Base-by-base conservation (phyloP, 2,888 invertebrate genomes). In the Zygaena filipendulae region DNA sequence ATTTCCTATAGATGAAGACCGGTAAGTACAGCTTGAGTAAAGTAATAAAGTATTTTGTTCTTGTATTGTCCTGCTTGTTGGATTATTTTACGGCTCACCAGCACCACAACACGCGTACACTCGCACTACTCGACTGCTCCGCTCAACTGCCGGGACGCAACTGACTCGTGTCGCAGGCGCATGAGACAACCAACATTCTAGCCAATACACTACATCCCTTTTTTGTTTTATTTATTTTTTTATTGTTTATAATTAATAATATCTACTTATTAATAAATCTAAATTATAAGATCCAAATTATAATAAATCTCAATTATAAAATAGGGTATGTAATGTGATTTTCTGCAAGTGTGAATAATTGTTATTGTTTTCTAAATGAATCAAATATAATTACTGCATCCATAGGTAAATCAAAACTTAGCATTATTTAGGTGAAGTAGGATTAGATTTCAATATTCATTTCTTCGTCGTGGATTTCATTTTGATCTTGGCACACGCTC, bases 401-500 rank as follows among this genome's bases (percentile, higher is more conserved):
- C 11, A 22, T 11, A 22, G 11, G 22, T 22, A 5, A 22, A 22
- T 22, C 22, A 22, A 22, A 12, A 11, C 13, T 11, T 23, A 23
- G 13, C n/a, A 4, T 8, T 8, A 23, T 11, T 23, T 10, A n/a
- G n/a, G n/a, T n/a, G n/a, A n/a, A n/a, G n/a, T n/a, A n/a, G n/a
- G n/a, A 23, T 28, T 23, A 28, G 13, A 10, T 28, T 22, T 22
- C 16, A 16, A 16, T 16, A 23, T 23, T 28, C 22, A 22, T 14
- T 22, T 28, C 16, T 22, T 28, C 28, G 23, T 23, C 13, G 23
- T 23, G 11, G 12, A 23, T 23, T 25, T 30, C 16, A 10, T 25
- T 30, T 25, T 13, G 6, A 12, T 30, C 22, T 14, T 25, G 13
- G 10, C 13, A 22, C 10, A 30, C 30, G 11, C 18, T 25, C 35